Percentiles rank a stretch among this genome's conserved stretches.
Evolutionary conservation across 1,140 invertebrate species (phyloP).

Genomic region (Physella acuta): DNA sequence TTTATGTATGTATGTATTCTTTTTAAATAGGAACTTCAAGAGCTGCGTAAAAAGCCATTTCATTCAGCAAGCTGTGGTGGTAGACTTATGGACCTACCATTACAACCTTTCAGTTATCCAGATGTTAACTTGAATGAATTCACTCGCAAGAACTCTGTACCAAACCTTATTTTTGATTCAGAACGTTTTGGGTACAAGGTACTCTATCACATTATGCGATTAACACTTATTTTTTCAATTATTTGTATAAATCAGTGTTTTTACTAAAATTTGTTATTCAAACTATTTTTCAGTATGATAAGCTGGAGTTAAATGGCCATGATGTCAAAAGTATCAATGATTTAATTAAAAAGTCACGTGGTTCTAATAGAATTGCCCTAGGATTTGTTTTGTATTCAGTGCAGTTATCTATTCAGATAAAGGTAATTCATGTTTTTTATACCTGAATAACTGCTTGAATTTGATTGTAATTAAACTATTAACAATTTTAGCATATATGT

Average conservation of each 20-base stretch:
- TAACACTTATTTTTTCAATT: too few species aligned
- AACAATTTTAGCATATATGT: too few species aligned
- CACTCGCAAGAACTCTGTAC: slow-evolving; percentile 25
- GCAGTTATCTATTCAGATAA: too few species aligned
- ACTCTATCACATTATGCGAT: not conserved
- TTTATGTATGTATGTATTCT: not conserved
- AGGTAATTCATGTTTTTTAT: too few species aligned
- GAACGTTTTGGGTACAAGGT: slow-evolving; percentile 28
- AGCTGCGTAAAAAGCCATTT: slow-evolving; percentile 26
- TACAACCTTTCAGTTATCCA: slow-evolving; percentile 30
- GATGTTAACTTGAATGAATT: slow-evolving; percentile 27
- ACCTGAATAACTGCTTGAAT: too few species aligned
- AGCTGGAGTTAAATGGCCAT: slow-evolving; percentile 27
- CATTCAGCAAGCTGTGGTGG: slow-evolving; percentile 26
- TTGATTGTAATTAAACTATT: too few species aligned
- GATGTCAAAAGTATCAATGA: slow-evolving; percentile 21
- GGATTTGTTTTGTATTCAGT: slow-evolving; percentile 23
- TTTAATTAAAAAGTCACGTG: slow-evolving; percentile 9
- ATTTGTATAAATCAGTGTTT: not conserved
- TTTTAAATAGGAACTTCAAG: slow-evolving; percentile 20
- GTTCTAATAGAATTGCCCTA: slow-evolving; percentile 25
- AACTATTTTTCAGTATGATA: slow-evolving; percentile 28
- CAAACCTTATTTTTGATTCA: slow-evolving; percentile 26
- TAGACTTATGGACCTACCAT: slow-evolving; percentile 14
- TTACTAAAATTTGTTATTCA: not conserved